phyloP scores from a whole-genome alignment of 2,888 invertebrate species.

The Hipparchia semele region DNA sequence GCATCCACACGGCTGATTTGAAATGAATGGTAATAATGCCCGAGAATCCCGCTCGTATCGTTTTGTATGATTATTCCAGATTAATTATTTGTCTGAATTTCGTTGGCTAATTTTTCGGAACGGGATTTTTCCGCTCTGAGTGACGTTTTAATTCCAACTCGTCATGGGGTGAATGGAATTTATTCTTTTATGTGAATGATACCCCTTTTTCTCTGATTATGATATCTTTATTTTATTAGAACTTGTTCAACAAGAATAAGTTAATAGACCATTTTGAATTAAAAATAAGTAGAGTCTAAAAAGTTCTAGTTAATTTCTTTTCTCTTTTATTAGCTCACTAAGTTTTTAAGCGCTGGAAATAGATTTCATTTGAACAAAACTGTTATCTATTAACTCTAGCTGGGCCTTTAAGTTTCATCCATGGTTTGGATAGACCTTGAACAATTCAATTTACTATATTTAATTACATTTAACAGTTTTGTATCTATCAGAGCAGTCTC shows the following conservation, averaged over 20 bases:
- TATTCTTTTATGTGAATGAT: slow-evolving; percentile 37
- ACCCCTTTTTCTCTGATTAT: slow-evolving; percentile 33
- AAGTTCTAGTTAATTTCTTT: too few relatives aligned
- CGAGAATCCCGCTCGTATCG: slow-evolving; percentile 79
- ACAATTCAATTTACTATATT: too few relatives aligned
- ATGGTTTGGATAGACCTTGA: too few relatives aligned
- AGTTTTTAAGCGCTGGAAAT: too few relatives aligned
- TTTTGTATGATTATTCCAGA: slow-evolving; percentile 83
- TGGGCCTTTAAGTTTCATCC: too few relatives aligned
- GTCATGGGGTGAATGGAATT: slow-evolving; percentile 56
- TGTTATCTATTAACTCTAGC: too few relatives aligned
- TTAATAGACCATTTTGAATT: too few relatives aligned
- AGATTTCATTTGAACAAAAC: too few relatives aligned
- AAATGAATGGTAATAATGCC: slow-evolving; percentile 83
- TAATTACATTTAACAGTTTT: too few relatives aligned
- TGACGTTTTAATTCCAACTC: slow-evolving; percentile 80
- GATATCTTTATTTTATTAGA: background rate
- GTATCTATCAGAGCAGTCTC: background rate
- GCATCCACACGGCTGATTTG: slow-evolving; percentile 79
- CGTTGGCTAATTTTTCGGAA: slow-evolving; percentile 81
- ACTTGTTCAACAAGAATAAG: background rate
- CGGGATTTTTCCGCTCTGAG: slow-evolving; percentile 79
- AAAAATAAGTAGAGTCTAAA: too few relatives aligned
- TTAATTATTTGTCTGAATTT: slow-evolving; percentile 83
- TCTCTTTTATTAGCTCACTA: too few relatives aligned